phyloP scores from a whole-genome alignment of 2,888 invertebrate genomes.

The Apomyelois bistriatella region DNA sequence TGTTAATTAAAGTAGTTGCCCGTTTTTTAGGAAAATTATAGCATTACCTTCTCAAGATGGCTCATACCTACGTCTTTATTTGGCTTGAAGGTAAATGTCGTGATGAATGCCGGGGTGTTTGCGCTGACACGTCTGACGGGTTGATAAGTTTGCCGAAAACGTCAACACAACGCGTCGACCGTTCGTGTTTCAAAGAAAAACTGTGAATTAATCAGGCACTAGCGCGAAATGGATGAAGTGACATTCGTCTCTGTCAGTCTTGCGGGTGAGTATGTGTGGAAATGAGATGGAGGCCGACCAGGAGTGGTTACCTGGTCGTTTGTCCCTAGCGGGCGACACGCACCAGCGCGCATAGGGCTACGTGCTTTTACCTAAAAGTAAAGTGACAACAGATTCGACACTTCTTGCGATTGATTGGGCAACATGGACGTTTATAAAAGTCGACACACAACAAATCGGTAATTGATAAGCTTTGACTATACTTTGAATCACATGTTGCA shows the following conservation, averaged over 20 bases:
- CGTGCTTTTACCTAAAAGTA: constrained; percentile 30
- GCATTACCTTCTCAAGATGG: background rate
- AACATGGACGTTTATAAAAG: background rate
- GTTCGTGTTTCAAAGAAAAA: constrained; percentile 69
- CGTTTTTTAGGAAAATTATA: background rate
- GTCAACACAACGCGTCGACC: constrained; percentile 52
- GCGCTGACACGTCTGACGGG: constrained; percentile 42
- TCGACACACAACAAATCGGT: too few species aligned
- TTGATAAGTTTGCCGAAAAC: constrained; percentile 61
- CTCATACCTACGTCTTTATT: background rate
- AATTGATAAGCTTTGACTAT: too few species aligned
- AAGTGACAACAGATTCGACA: background rate
- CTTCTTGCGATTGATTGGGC: background rate
- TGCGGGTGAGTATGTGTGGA: constrained; percentile 39
- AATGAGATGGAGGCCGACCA: constrained; percentile 55
- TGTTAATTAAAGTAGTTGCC: background rate
- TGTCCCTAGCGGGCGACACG: constrained; percentile 61
- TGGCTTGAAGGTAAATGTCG: constrained; percentile 6
- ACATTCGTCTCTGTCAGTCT: constrained; percentile 64
- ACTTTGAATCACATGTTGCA: too few species aligned
- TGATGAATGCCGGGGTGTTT: constrained; percentile 31
- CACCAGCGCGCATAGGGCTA: constrained; percentile 42
- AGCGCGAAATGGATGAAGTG: constrained; percentile 56
- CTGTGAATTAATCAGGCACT: constrained; percentile 71
- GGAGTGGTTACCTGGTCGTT: constrained; percentile 69